Conservation (phyloP, 2,113 vertebrate species). For the Alouatta palliata region DNA sequence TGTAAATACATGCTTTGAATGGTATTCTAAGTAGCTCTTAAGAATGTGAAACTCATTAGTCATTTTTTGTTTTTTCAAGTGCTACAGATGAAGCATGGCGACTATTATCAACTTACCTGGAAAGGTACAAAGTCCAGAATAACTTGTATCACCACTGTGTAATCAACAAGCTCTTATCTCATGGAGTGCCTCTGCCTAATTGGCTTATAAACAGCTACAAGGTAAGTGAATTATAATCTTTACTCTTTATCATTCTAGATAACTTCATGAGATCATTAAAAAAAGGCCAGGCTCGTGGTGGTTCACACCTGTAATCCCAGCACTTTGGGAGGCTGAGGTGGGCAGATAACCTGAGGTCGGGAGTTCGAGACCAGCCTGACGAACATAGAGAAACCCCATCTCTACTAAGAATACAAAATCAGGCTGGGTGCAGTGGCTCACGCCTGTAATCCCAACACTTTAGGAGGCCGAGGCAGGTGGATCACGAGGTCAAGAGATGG, state of each 20-base stretch:
- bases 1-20: conserved; percentile 1
- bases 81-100: conserved; percentile 97
- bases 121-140: conserved; percentile 88
- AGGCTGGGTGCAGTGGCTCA: no score
- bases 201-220: conserved; percentile 96
- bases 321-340: no score
- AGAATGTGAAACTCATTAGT: background rate
- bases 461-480: no score
- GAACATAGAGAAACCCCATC: no score
- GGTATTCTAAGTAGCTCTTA: background rate
- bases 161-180: conserved; percentile 94
- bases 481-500: no score
- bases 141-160: conserved; percentile 91
- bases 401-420: no score
- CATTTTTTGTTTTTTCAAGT: conserved; percentile 79
- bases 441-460: no score
- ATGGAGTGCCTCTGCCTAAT: conserved; percentile 92
- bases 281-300: background rate
- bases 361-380: no score
- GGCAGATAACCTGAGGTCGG: no score
- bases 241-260: background rate
- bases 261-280: conserved; percentile 15
- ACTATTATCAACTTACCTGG: conserved; percentile 91
- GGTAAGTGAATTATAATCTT: conserved; percentile 80
- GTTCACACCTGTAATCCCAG: no score